Percentiles rank a stretch among this genome's conserved stretches.
Conservation (phyloP, 2,888 invertebrate species). For the Parapristionchus giblindavisi region DNA sequence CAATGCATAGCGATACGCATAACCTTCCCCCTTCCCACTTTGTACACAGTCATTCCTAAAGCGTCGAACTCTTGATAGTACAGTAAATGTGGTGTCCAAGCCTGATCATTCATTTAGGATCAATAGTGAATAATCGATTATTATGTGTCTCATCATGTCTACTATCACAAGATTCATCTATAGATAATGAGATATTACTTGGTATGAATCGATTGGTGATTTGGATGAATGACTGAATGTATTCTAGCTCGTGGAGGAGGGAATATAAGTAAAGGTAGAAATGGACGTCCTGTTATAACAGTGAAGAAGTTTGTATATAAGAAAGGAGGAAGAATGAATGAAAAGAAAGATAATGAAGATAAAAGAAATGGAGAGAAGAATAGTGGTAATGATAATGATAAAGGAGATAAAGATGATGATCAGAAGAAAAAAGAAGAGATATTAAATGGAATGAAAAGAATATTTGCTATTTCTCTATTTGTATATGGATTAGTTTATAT, state of each 20-base stretch:
- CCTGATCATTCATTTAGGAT: no score
- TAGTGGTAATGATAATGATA: conserved; percentile 6
- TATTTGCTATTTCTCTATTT: conserved; percentile 56
- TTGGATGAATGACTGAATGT: background rate
- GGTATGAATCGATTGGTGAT: background rate
- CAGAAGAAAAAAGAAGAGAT: conserved; percentile 24
- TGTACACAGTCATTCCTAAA: no score
- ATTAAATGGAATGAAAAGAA: conserved; percentile 48
- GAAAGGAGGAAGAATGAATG: conserved; percentile 1
- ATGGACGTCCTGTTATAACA: conserved; percentile 13
- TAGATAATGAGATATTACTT: no score
- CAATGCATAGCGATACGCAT: no score
- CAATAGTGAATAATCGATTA: no score
- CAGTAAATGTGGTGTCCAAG: no score
- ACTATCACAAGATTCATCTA: no score
- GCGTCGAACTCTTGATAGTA: no score
- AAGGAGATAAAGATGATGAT: conserved; percentile 15
- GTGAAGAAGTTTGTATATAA: conserved; percentile 12
- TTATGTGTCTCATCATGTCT: no score
- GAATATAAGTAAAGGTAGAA: conserved; percentile 14
- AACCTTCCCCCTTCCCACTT: no score
- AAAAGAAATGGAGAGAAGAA: background rate
- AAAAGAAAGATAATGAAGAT: background rate
- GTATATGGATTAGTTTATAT: conserved; percentile 57
- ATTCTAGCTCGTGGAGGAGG: background rate